Evolutionary conservation across 1,140 invertebrate species (phyloP).

Genomic region (Cydia splendana): DNA sequence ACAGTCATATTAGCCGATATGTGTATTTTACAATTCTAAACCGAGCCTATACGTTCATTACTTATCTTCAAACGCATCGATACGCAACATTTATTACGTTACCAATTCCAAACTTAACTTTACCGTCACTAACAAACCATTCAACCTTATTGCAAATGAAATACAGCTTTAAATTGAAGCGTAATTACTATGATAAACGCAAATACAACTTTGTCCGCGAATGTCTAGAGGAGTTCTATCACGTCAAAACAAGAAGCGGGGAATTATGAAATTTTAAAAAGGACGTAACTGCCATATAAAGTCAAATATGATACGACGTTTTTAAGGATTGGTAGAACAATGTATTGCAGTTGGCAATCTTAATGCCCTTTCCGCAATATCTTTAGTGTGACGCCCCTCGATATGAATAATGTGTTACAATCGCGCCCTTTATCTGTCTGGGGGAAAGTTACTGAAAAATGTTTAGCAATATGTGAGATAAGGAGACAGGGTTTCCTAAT

Average conservation of each 20-base stretch:
- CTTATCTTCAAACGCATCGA: constrained; percentile 77
- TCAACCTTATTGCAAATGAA: constrained; percentile 24
- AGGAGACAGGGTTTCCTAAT: not conserved
- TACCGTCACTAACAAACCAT: constrained; percentile 12
- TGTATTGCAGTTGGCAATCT: constrained; percentile 77
- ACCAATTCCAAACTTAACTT: constrained; percentile 44
- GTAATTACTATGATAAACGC: constrained; percentile 8
- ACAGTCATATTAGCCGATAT: constrained; percentile 8
- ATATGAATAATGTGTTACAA: constrained; percentile 77
- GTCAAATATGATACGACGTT: not conserved
- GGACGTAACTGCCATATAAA: not conserved
- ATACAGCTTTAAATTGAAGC: constrained; percentile 42
- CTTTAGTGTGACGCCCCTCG: constrained; percentile 72
- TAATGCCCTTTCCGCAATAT: constrained; percentile 77
- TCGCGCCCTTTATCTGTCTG: constrained; percentile 66
- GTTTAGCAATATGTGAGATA: constrained; percentile 36
- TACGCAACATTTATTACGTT: constrained; percentile 77
- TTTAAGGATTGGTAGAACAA: constrained; percentile 59
- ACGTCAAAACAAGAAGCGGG: constrained; percentile 74
- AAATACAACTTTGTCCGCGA: constrained; percentile 48
- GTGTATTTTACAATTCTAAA: constrained; percentile 48
- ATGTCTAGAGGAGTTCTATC: constrained; percentile 68
- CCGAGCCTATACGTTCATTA: constrained; percentile 69
- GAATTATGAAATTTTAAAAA: constrained; percentile 14
- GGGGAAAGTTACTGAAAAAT: constrained; percentile 46